Base-by-base conservation (phyloP, 23 tunicate species). In the Botrylloides violaceus region DNA sequence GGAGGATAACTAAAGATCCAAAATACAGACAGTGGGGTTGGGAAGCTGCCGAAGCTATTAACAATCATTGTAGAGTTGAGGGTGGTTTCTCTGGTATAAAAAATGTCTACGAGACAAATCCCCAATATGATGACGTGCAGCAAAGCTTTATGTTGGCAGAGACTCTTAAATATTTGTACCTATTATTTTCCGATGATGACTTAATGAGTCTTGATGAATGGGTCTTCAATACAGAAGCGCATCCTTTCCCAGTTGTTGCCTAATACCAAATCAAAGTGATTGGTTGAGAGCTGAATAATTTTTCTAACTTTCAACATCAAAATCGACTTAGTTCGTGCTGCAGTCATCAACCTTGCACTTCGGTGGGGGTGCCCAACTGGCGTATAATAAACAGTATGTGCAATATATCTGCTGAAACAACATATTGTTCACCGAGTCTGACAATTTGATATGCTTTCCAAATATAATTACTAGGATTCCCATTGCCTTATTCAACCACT, bases 201-300 rank as follows among this genome's bases (percentile, higher is more conserved):
- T 65, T 92, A 37, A 72, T 92, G 4, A 78, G 59, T 36, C 56
- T 92, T 19, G 78, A 86, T 36, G 84, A 92, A 57, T 92, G 85
- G 81, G 94, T 92, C 0, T 86, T 92, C 53, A 92, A 92, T 72
- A 85, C 98, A 0, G 98, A 92, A 77, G 98, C 98, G 21, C 98
- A 92, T 77, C 98, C 98, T 19, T 79, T 89, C 34, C 84, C 85
- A 22, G 55, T 83, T 47, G 4, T 61, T 7, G 61, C 34, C 32
- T 58, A 19, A 79, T 43, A n/a, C n/a, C n/a, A n/a, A n/a, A n/a
- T n/a, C n/a, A n/a, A n/a, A n/a, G n/a, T n/a, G n/a, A n/a, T n/a
- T n/a, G n/a, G n/a, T n/a, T n/a, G n/a, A n/a, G n/a, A n/a, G n/a
- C n/a, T n/a, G n/a, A n/a, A n/a, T n/a, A n/a, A n/a, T n/a, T n/a